Percentiles rank a stretch among this genome's conserved stretches.
phyloP scores from a whole-genome alignment of 2,113 vertebrate genomes.

The Eidolon helvum region DNA sequence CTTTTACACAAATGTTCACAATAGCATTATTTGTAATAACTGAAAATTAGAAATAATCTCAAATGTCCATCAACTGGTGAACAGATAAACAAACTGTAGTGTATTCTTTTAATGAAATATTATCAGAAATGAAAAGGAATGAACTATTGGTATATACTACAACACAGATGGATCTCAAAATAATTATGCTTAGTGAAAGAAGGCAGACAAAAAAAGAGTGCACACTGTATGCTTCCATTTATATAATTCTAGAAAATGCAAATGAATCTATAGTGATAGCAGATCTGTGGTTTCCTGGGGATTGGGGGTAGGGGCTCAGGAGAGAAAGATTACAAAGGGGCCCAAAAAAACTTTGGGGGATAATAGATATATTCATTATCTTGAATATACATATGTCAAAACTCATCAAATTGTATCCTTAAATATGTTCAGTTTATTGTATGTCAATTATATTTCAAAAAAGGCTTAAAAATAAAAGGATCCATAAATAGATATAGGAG shows the following conservation, averaged over 20 bases:
- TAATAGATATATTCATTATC: conserved; percentile 63
- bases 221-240: conserved; percentile 66
- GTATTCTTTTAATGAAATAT: conserved; percentile 42
- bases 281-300: conserved; percentile 55
- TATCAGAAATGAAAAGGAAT: conserved; percentile 53
- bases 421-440: conserved; percentile 62
- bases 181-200: conserved; percentile 72
- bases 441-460: conserved; percentile 60
- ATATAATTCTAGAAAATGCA: conserved; percentile 68
- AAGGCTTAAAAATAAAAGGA: conserved; percentile 32
- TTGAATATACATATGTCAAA: conserved; percentile 66
- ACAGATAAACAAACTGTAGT: conserved; percentile 15
- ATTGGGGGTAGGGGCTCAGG: neutral
- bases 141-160: conserved; percentile 47
- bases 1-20: neutral
- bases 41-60: neutral
- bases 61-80: conserved; percentile 35
- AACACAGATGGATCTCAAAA: conserved; percentile 68
- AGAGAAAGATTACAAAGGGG: conserved; percentile 42
- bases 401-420: conserved; percentile 65
- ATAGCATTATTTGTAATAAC: neutral
- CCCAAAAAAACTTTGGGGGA: conserved; percentile 39
- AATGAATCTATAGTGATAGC: conserved; percentile 61
- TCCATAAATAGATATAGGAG: neutral
- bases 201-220: conserved; percentile 49